Conservation (phyloP, 2,113 vertebrate species). For the Dicentrarchus labrax region DNA sequence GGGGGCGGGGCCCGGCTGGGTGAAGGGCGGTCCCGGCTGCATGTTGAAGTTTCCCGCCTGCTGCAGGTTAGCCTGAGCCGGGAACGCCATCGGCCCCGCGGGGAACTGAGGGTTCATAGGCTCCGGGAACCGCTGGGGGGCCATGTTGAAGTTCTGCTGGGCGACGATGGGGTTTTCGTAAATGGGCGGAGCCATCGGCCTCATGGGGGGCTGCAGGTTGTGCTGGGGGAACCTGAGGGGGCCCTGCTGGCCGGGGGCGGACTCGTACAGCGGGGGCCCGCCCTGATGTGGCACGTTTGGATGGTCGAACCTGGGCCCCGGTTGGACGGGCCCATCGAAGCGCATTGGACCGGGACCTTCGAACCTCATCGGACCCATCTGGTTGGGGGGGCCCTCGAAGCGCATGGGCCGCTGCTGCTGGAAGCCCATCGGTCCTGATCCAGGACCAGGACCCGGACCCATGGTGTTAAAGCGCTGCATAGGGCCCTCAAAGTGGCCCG, state of each 20-base stretch:
- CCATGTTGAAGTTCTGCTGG: slow-evolving; percentile 84
- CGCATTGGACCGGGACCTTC: slow-evolving; percentile 78
- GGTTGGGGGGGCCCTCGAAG: slow-evolving; percentile 76
- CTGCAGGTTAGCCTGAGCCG: slow-evolving; percentile 79
- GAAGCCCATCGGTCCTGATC: slow-evolving; percentile 65
- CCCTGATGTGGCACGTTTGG: slow-evolving; percentile 69
- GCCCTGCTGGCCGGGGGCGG: slow-evolving; percentile 85
- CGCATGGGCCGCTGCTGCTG: slow-evolving; percentile 61
- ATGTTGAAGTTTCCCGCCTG: slow-evolving; percentile 88
- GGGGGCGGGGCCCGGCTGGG: slow-evolving; percentile 58
- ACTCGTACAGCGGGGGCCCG: slow-evolving; percentile 86
- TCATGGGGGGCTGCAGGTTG: slow-evolving; percentile 80
- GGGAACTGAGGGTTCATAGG: slow-evolving; percentile 86
- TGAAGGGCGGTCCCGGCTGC: slow-evolving; percentile 82
- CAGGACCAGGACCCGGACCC: slow-evolving; percentile 47
- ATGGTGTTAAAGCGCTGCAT: slow-evolving; percentile 76
- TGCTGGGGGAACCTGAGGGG: slow-evolving; percentile 81
- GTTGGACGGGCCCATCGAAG: slow-evolving; percentile 88
- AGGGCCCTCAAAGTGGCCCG: slow-evolving; percentile 74
- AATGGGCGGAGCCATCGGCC: slow-evolving; percentile 83
- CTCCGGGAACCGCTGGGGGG: slow-evolving; percentile 86
- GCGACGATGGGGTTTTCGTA: slow-evolving; percentile 86
- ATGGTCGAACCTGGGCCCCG: slow-evolving; percentile 88
- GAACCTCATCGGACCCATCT: slow-evolving; percentile 82
- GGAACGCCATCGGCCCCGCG: slow-evolving; percentile 86